Conservation (phyloP, 2,888 invertebrate genomes). For the Hemaris fuciformis region DNA sequence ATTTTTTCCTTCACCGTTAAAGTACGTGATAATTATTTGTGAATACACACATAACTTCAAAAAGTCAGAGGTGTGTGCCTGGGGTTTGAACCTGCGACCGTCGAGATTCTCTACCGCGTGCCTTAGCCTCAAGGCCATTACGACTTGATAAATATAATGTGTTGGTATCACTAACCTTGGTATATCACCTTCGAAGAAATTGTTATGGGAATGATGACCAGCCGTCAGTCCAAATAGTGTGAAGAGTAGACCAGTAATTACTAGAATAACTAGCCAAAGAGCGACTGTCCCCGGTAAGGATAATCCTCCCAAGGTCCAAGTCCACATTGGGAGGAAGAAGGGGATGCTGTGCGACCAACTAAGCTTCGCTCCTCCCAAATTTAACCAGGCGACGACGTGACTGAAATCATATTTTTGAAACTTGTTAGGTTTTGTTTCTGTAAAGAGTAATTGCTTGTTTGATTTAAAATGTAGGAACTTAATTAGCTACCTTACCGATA, state of each 20-base stretch:
- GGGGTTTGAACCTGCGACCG: no score
- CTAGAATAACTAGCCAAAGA: slow-evolving; percentile 79
- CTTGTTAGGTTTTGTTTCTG: neutral
- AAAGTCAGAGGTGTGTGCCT: no score
- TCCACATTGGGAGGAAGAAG: slow-evolving; percentile 64
- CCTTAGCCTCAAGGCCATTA: no score
- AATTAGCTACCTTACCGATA: no score
- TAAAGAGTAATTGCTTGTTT: no score
- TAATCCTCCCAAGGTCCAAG: slow-evolving; percentile 63
- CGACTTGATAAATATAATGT: no score
- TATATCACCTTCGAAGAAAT: slow-evolving; percentile 91
- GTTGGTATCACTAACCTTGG: slow-evolving; percentile 82
- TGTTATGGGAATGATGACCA: slow-evolving; percentile 90
- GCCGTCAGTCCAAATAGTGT: slow-evolving; percentile 86
- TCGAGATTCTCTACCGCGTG: no score
- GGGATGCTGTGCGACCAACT: slow-evolving; percentile 49
- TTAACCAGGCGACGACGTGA: neutral
- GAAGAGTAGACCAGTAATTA: slow-evolving; percentile 83
- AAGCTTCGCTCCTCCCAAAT: slow-evolving; percentile 22
- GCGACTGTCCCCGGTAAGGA: slow-evolving; percentile 54
- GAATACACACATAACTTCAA: no score
- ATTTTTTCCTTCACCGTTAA: no score
- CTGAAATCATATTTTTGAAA: neutral
- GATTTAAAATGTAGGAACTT: no score
- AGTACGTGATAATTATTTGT: no score